These are phyloP conservation scores for Dendrocincla tyrannina DNA, from an alignment of 2,797 vertebrate species.

Conservation along the genomic window DNA sequence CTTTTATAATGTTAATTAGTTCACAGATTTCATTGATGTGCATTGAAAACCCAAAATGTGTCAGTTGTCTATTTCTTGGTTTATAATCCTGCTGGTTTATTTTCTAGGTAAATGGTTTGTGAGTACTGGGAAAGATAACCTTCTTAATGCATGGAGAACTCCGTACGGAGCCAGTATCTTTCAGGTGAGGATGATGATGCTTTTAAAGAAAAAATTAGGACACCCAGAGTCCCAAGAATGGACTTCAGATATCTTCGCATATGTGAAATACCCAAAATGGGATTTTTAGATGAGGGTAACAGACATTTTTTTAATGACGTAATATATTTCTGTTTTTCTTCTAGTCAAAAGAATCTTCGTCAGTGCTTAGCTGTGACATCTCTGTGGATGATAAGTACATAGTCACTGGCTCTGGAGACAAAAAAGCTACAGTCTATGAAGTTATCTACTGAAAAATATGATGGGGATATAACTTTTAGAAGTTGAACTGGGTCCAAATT, in stretches of 20 bases:
- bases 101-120: constrained; percentile 86
- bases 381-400: constrained; percentile 88
- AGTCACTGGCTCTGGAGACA: constrained; percentile 87
- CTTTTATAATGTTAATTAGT: background rate
- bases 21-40: background rate
- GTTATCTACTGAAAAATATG: constrained; percentile 84
- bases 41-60: background rate
- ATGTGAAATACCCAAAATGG: background rate
- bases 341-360: constrained; percentile 87
- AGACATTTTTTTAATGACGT: background rate
- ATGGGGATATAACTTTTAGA: constrained; percentile 65
- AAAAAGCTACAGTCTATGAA: constrained; percentile 87
- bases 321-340: constrained; percentile 55
- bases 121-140: constrained; percentile 87
- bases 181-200: constrained; percentile 71
- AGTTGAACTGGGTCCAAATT: constrained; percentile 80
- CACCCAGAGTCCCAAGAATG: background rate
- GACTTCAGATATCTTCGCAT: background rate
- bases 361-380: constrained; percentile 87
- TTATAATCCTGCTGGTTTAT: background rate
- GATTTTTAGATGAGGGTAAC: background rate
- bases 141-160: constrained; percentile 86
- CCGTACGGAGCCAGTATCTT: constrained; percentile 87
- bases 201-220: background rate
- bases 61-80: background rate